Evolutionary conservation across 64 coral and sea anemone genomes (phyloP).

Genomic region (Porites lutea): DNA sequence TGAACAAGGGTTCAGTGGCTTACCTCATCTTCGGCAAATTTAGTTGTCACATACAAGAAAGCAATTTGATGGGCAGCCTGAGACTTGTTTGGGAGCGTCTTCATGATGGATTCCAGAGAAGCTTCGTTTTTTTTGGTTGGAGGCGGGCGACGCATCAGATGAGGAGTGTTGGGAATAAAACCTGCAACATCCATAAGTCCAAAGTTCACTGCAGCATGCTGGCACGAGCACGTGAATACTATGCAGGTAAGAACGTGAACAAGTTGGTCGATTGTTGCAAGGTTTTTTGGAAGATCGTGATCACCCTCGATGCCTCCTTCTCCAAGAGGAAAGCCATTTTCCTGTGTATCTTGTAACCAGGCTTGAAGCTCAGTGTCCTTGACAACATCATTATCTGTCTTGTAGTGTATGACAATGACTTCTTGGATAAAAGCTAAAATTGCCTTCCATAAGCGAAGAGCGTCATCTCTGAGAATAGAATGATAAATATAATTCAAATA

Average conservation of each 20-base stretch:
- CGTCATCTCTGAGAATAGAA: not conserved
- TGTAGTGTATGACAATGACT: not conserved
- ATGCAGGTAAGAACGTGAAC: slow-evolving; percentile 66
- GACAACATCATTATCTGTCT: slow-evolving; percentile 28
- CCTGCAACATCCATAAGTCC: slow-evolving; percentile 67
- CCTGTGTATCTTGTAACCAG: slow-evolving; percentile 77
- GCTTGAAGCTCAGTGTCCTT: slow-evolving; percentile 38
- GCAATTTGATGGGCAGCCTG: slow-evolving; percentile 81
- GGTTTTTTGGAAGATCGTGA: slow-evolving; percentile 62
- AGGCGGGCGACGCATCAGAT: slow-evolving; percentile 75
- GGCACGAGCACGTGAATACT: slow-evolving; percentile 85
- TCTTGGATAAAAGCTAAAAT: slow-evolving; percentile 16
- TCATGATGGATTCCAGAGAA: slow-evolving; percentile 76
- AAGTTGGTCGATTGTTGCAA: slow-evolving; percentile 67
- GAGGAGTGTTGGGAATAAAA: slow-evolving; percentile 77
- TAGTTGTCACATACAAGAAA: slow-evolving; percentile 59
- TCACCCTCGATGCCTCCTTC: slow-evolving; percentile 40
- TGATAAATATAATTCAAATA: no score
- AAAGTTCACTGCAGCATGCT: slow-evolving; percentile 87
- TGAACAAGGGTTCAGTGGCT: not conserved
- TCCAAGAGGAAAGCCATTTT: slow-evolving; percentile 66
- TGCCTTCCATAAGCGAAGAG: slow-evolving; percentile 2
- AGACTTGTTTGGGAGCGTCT: slow-evolving; percentile 74
- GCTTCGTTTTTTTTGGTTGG: slow-evolving; percentile 77
- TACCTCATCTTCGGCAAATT: slow-evolving; percentile 90